Conservation (phyloP, 2,797 vertebrate genomes). For the Enteromius mattozi region DNA sequence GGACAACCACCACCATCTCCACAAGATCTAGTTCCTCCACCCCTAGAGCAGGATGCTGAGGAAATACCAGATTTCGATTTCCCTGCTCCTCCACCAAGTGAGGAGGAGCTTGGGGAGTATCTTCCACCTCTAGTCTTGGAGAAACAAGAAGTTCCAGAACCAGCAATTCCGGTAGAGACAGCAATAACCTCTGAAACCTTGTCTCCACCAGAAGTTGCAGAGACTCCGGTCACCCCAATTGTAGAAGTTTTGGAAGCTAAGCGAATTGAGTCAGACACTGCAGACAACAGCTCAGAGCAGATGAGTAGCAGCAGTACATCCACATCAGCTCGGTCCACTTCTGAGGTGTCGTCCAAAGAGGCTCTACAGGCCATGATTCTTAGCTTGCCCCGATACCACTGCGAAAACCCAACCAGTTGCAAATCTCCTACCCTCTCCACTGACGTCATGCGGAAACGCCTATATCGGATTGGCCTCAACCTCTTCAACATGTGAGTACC, state of each 20-base stretch:
- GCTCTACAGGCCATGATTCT: conserved; percentile 97
- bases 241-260: conserved; percentile 76
- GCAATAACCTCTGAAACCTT: conserved; percentile 53
- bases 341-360: conserved; percentile 91
- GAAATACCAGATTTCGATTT: conserved; percentile 74
- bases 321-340: conserved; percentile 87
- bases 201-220: conserved; percentile 55
- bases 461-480: conserved; percentile 98
- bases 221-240: conserved; percentile 59
- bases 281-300: conserved; percentile 90
- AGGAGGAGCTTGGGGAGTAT: conserved; percentile 72
- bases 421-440: conserved; percentile 96
- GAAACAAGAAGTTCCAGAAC: conserved; percentile 68
- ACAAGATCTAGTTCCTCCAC: conserved; percentile 72
- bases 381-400: conserved; percentile 96
- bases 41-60: conserved; percentile 64
- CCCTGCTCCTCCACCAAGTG: conserved; percentile 76
- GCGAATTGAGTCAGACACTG: conserved; percentile 80
- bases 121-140: conserved; percentile 72
- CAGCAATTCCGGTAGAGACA: conserved; percentile 53
- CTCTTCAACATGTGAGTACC: conserved; percentile 97
- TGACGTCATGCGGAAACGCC: conserved; percentile 94
- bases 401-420: conserved; percentile 95
- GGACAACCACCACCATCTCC: conserved; percentile 67
- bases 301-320: conserved; percentile 95